Evolutionary conservation across 2,113 vertebrate genomes (phyloP), one percentile per base, ranked within the genome.

Genomic region (Lasiurus cinereus): DNA sequence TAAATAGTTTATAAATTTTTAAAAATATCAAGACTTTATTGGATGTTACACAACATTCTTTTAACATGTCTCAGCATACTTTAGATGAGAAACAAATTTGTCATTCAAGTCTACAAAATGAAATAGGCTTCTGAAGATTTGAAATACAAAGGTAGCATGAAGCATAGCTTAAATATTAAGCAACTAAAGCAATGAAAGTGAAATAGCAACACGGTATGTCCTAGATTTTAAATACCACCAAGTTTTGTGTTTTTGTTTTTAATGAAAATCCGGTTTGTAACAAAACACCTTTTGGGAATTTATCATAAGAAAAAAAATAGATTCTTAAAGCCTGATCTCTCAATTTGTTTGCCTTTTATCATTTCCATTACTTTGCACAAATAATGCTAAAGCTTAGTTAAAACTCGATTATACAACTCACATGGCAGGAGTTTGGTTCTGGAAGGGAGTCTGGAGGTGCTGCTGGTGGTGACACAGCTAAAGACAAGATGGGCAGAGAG

Each of bases 111-210:
- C 98, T 98, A 98, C 98, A 98, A 98, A 98, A 98, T 97, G 98
- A 98, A 98, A 97, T 97, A 98, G 98, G 98, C 98, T 98, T 97
- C 97, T 98, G 98, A 98, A 96, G 97, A 97, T 97, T 97, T 97
- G 98, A 98, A 98, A 98, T 97, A 98, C 97, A 98, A 98, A 98
- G 97, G 98, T 97, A 98, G 98, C 97, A 98, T 69, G 97, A 97
- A 98, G 98, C 98, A 98, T 98, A 98, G 98, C 98, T 99, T 99
- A 99, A 99, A 99, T 99, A 98, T 98, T 99, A 99, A 99, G 98
- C 98, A 98, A 98, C 98, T 98, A 98, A 98, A 98, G 98, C 98
- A 98, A 97, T 98, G 88, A 97, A 98, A 97, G 98, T 98, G 97
- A 98, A 98, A 97, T 27, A 98, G 97, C 98, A 98, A 98, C 98